Conservation (phyloP, 2,113 vertebrate species). For the Carassius gibelio region DNA sequence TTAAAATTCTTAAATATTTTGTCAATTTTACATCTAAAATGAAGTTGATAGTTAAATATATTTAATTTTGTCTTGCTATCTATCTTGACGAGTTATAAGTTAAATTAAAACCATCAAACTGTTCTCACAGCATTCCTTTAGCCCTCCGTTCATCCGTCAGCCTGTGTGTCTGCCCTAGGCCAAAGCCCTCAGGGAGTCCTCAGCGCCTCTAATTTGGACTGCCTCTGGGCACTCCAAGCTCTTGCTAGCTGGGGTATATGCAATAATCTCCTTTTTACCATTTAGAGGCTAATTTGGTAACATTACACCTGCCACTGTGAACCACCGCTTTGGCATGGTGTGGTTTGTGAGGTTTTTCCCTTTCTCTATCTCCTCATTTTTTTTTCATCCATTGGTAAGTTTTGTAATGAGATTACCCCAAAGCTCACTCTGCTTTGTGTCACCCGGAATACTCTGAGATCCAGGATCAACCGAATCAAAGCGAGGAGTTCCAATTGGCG, state of each 20-base stretch:
- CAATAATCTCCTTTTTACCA: slow-evolving; percentile 83
- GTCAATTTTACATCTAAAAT: too few species aligned
- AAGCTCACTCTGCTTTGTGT: slow-evolving; percentile 79
- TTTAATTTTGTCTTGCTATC: neutral
- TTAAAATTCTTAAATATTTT: too few species aligned
- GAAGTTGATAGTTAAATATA: neutral
- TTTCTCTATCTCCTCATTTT: slow-evolving; percentile 43
- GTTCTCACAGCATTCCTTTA: neutral
- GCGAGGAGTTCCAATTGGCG: slow-evolving; percentile 69
- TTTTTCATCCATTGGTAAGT: slow-evolving; percentile 74
- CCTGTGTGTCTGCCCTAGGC: slow-evolving; percentile 56
- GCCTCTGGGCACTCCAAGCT: slow-evolving; percentile 73
- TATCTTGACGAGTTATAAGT: neutral
- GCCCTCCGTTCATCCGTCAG: neutral
- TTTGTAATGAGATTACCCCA: slow-evolving; percentile 82
- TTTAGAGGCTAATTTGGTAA: slow-evolving; percentile 84
- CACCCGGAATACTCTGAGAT: slow-evolving; percentile 73
- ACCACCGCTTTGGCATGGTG: slow-evolving; percentile 69
- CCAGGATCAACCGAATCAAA: slow-evolving; percentile 79
- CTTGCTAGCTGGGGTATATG: slow-evolving; percentile 76
- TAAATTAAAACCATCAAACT: neutral
- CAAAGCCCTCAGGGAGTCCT: slow-evolving; percentile 66
- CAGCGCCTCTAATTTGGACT: slow-evolving; percentile 65
- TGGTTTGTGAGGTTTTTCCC: slow-evolving; percentile 63
- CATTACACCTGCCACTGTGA: slow-evolving; percentile 81